A percentile compares a stretch with the other conserved stretches of the same genome.
phyloP scores from a whole-genome alignment of 2,113 vertebrate genomes.

The Synchiropus splendidus region DNA sequence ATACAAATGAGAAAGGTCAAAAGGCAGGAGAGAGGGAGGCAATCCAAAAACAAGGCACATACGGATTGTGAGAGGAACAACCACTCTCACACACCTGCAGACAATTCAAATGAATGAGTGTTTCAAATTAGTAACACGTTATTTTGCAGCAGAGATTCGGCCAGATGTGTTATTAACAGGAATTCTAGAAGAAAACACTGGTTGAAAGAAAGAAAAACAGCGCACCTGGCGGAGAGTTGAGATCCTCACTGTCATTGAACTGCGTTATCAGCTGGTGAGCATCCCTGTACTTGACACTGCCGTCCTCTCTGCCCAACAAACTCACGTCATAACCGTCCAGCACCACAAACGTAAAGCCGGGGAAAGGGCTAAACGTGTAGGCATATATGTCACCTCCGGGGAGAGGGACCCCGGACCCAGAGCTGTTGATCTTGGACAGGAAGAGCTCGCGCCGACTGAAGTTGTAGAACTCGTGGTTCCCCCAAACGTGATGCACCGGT shows the following conservation, averaged over 20 bases:
- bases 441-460: constrained; percentile 73
- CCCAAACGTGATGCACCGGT: constrained; percentile 83
- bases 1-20: too few relatives aligned
- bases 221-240: constrained; percentile 79
- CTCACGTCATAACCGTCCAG: constrained; percentile 86
- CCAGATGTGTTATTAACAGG: background rate
- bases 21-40: too few relatives aligned
- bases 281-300: constrained; percentile 55
- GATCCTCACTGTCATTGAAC: constrained; percentile 77
- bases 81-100: too few relatives aligned
- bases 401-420: background rate
- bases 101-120: background rate
- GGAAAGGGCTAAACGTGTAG: constrained; percentile 76
- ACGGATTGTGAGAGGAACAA: too few relatives aligned
- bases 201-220: background rate
- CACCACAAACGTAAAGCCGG: constrained; percentile 73
- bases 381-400: constrained; percentile 61
- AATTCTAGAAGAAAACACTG: background rate
- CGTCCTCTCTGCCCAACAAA: constrained; percentile 71
- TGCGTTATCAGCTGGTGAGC: constrained; percentile 66
- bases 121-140: too few relatives aligned
- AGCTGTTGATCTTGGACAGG: constrained; percentile 68
- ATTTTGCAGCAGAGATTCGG: too few relatives aligned
- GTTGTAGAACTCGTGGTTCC: constrained; percentile 95
- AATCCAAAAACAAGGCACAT: too few relatives aligned